A percentile compares a stretch with the other conserved stretches of the same genome.
Evolutionary conservation across 1,140 invertebrate species (phyloP).

Genomic region (honey bee (Apis mellifera)): Amel_HAv3.1 CM009931.2:9442501-9443000

Average conservation of each 20-base stretch:
- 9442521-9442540: too few species aligned
- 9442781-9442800: constrained; percentile 25
- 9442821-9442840: too few species aligned
- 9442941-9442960: background rate
- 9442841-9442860: constrained; percentile 44
- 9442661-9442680: constrained; percentile 26
- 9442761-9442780: constrained; percentile 18
- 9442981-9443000: background rate
- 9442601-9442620: constrained; percentile 9
- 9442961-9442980: background rate
- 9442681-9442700: background rate
- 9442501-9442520: too few species aligned
- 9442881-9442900: constrained; percentile 26
- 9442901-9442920: background rate
- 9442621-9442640: constrained; percentile 12
- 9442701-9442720: constrained; percentile 6
- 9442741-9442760: background rate
- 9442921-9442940: background rate
- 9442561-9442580: background rate
- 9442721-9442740: constrained; percentile 6
- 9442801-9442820: constrained; percentile 26
- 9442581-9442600: background rate
- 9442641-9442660: background rate
- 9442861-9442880: constrained; percentile 56
- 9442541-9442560: too few species aligned